A percentile compares a stretch with the other conserved stretches of the same genome.
phyloP scores from a whole-genome alignment of 2,113 vertebrate species.

The Chiloscyllium plagiosum region DNA sequence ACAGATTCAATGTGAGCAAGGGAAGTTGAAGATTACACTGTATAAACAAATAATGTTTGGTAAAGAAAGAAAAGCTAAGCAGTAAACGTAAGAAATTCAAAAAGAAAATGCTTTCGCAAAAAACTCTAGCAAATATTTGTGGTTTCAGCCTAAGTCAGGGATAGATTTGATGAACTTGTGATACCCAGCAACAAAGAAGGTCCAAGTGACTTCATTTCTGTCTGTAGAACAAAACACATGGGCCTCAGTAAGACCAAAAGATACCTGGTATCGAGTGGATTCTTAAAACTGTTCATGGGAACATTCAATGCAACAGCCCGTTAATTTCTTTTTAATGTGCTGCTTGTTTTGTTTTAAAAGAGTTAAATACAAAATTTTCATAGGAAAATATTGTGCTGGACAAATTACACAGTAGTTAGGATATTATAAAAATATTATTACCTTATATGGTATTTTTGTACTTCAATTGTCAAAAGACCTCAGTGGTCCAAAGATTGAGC shows the following conservation, averaged over 20 bases:
- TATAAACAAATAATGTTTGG: neutral
- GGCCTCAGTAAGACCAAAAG: neutral
- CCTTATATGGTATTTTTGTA: neutral
- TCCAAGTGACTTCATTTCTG: neutral
- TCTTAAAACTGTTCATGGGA: neutral
- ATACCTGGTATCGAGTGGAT: neutral
- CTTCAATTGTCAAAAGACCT: neutral
- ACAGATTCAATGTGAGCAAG: neutral
- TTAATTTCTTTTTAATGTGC: neutral
- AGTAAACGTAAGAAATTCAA: neutral
- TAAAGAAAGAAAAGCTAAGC: neutral
- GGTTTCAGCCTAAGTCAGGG: neutral
- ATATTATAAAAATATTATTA: neutral
- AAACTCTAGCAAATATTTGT: neutral
- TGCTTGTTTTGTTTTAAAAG: slow-evolving; percentile 6
- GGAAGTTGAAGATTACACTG: neutral
- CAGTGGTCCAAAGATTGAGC: neutral
- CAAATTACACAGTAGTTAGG: neutral
- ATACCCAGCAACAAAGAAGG: neutral
- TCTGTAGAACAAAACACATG: neutral
- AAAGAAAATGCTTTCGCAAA: neutral
- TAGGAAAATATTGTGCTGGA: neutral
- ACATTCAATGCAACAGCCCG: neutral
- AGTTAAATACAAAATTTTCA: neutral
- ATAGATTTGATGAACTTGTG: neutral